Conservation (phyloP, 1,140 invertebrate genomes). For the Achatina immaculata region DNA sequence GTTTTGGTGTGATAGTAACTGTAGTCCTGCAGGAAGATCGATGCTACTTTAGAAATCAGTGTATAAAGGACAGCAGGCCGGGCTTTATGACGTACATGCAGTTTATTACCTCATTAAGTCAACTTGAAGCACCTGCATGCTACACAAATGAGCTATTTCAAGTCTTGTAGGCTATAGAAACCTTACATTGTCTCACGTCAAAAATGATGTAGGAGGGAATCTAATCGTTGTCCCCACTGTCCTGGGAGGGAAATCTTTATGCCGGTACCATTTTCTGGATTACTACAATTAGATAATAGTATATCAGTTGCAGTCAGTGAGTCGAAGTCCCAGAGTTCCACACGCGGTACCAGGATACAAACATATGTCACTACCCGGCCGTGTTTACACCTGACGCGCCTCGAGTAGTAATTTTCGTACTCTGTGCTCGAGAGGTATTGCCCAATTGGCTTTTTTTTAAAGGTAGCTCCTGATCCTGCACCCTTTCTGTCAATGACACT, state of each 20-base stretch:
- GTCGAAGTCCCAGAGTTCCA: neutral
- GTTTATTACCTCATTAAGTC: conserved; percentile 1
- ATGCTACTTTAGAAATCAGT: too few relatives aligned
- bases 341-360: neutral
- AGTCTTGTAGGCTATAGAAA: neutral
- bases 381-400: neutral
- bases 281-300: conserved; percentile 4
- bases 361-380: neutral
- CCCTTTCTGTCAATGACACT: too few relatives aligned
- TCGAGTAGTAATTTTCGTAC: too few relatives aligned
- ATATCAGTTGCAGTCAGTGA: neutral
- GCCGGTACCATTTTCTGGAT: conserved; percentile 7
- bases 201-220: neutral
- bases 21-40: too few relatives aligned
- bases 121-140: neutral
- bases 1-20: too few relatives aligned
- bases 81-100: too few relatives aligned
- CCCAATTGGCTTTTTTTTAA: too few relatives aligned
- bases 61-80: too few relatives aligned
- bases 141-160: neutral
- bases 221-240: neutral
- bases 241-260: neutral
- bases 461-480: too few relatives aligned
- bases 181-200: neutral
- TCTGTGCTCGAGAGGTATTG: too few relatives aligned